Base-by-base conservation (phyloP, 2,888 invertebrate genomes). In the Cylindroiulus punctatus region DNA sequence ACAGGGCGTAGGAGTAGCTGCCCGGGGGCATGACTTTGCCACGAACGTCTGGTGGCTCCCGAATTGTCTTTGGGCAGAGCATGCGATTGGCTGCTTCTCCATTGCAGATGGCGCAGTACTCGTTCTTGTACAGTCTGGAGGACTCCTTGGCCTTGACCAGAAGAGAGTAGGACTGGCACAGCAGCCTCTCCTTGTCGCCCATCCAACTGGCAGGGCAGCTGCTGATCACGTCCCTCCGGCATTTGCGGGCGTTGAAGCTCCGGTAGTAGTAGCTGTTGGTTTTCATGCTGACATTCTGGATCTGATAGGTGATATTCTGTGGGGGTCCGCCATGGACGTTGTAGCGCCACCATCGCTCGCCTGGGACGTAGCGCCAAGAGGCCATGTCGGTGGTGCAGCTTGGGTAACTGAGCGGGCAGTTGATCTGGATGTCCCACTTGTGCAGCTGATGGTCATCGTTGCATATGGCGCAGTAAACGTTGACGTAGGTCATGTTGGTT, bases 101-200 rank as follows among this genome's bases (percentile, higher is more conserved):
- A 22, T 92, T 91, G 88, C 92, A 92, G 47, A 91, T 89, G 26
- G 92, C 92, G 88, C 92, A 92, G 88, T 92, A 92, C 0, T 90
- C 90, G 88, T 92, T 92, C 86, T 84, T 84, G 26, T 84, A 84
- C 0, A 32, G 42, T 12, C 12, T 17, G 30, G n/a, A 12, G 22
- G 89, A 89, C 84, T 87, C 65, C 44, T 44, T 10, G 83, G 87
- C 22, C 89, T 88, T 89, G 91, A 92, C 26, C 91, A 90, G 17
- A 90, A 89, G 10, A 90, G 90, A 17, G 91, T 92, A 89, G 91
- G 92, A 36, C 91, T 90, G 86, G 90, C 89, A 88, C 92, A 92
- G 85, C 88, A 86, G 1, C 88, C 87, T 26, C 89, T 89, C 90
- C 36, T 90, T 90, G 0, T 89, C 89, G 84, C 91, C 90, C 1